Evolutionary conservation across 1,140 invertebrate genomes (phyloP).

Genomic region (Homalodisca vitripennis): DNA sequence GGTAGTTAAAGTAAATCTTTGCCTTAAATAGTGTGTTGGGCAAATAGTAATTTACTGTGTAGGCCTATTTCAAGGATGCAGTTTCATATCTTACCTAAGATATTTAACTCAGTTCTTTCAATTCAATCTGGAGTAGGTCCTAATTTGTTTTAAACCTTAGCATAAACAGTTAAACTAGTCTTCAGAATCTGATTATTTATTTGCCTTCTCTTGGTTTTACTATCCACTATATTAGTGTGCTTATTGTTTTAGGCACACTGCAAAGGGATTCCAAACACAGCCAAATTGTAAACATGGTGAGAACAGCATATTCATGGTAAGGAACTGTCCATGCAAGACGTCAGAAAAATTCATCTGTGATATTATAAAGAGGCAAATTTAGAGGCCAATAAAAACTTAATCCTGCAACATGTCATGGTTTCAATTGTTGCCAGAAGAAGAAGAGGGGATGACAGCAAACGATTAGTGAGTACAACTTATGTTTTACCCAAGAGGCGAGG

Average conservation of each 20-base stretch:
- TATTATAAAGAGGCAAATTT: background rate
- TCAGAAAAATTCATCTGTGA: background rate
- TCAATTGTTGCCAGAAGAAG: background rate
- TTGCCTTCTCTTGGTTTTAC: too few relatives aligned
- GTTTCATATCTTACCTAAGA: too few relatives aligned
- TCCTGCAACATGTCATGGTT: background rate
- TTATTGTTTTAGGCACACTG: background rate
- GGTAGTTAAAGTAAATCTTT: too few relatives aligned
- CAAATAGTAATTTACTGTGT: too few relatives aligned
- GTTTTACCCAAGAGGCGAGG: constrained; percentile 13
- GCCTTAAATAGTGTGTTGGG: too few relatives aligned
- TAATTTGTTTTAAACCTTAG: too few relatives aligned
- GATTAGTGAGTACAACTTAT: background rate
- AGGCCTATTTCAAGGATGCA: too few relatives aligned
- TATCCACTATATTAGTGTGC: too few relatives aligned
- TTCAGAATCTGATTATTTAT: too few relatives aligned
- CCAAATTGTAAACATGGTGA: constrained; percentile 7
- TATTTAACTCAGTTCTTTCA: too few relatives aligned
- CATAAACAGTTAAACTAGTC: too few relatives aligned
- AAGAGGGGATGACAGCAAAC: background rate
- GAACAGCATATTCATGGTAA: background rate
- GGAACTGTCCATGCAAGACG: constrained; percentile 11
- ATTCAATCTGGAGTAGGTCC: too few relatives aligned
- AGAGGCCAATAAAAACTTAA: background rate
- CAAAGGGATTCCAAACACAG: background rate